Conservation (phyloP, 2,888 invertebrate species). For the Dorcus hopei region DNA sequence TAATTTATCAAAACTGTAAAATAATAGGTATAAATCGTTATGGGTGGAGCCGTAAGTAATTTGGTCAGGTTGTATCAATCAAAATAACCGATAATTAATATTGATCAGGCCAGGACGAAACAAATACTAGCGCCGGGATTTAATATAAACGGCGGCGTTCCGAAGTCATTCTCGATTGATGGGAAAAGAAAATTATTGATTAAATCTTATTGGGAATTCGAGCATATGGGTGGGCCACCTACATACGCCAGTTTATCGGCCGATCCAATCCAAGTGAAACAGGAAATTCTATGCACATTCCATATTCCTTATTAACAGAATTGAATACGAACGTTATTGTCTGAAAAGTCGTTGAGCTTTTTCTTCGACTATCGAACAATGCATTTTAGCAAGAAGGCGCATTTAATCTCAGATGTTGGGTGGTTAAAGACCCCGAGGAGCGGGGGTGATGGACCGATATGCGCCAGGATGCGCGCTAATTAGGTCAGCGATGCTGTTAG, state of each 20-base stretch:
- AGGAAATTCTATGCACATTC: constrained; percentile 2
- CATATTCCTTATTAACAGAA: not conserved
- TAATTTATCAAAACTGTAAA: constrained; percentile 12
- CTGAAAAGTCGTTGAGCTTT: too few relatives aligned
- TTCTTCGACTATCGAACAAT: too few relatives aligned
- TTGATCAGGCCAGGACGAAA: constrained; percentile 39
- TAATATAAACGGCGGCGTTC: not conserved
- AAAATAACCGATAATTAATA: constrained; percentile 44
- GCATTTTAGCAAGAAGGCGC: too few relatives aligned
- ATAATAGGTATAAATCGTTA: constrained; percentile 15
- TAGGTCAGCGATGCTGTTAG: constrained; percentile 43
- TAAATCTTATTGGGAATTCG: not conserved
- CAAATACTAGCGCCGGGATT: constrained; percentile 36
- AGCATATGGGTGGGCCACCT: constrained; percentile 3
- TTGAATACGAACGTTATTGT: too few relatives aligned
- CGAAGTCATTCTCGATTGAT: not conserved
- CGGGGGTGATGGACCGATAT: constrained; percentile 1
- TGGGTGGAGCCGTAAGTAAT: constrained; percentile 21
- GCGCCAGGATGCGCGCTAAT: constrained; percentile 31
- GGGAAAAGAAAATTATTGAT: constrained; percentile 8
- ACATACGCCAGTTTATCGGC: not conserved
- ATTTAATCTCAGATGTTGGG: too few relatives aligned
- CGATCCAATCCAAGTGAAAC: not conserved
- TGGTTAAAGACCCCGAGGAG: not conserved
- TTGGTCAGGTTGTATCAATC: constrained; percentile 30